Base-by-base conservation (phyloP, 1,140 invertebrate species). In the Limonius californicus region DNA sequence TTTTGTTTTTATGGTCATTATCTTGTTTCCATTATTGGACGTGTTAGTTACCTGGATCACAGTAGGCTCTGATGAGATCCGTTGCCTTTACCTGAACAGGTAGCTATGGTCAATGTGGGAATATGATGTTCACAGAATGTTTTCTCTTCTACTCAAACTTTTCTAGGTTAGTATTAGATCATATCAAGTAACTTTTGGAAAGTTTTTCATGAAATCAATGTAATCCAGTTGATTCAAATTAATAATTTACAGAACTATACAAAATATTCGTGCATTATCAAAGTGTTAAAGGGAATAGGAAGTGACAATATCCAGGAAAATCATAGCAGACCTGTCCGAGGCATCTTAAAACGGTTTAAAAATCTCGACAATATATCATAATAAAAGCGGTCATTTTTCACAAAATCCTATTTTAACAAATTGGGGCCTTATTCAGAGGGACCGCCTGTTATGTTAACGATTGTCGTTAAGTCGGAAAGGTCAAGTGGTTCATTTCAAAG, bases 1-100 rank as follows among this genome's bases (percentile, higher is more conserved):
- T 63, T 68, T 67, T 68, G 64, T 69, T 69, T 68, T 69, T 66
- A 62, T 69, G 54, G 65, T 64, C 61, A 67, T 66, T 69, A 69
- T 59, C 67, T 66, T 69, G 67, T 69, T 69, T 66, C 64, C 67
- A 69, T 69, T 64, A 69, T 69, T 69, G 67, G 62, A 64, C 55
- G 64, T 64, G 62, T 69, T 62, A 68, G 61, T 62, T 68, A 66
- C 67, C 67, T 66, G 57, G 53, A 57, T 65, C 61, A 57, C 57
- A 50, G 62, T 67, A 60, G 59, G 63, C 58, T 60, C n/a, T 47
- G 39, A 59, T 60, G 62, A 60, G 27, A 64, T 35, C 35, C 16
- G 45, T 50, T 19, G 45, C 45, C 16, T 19, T 50, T 50, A 35
- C 55, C 35, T 39, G 27, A 2, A 57, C 14, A 57, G 30, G 55